phyloP scores from a whole-genome alignment of 2,797 vertebrate genomes.

The Lepilemur ruficaudatus region DNA sequence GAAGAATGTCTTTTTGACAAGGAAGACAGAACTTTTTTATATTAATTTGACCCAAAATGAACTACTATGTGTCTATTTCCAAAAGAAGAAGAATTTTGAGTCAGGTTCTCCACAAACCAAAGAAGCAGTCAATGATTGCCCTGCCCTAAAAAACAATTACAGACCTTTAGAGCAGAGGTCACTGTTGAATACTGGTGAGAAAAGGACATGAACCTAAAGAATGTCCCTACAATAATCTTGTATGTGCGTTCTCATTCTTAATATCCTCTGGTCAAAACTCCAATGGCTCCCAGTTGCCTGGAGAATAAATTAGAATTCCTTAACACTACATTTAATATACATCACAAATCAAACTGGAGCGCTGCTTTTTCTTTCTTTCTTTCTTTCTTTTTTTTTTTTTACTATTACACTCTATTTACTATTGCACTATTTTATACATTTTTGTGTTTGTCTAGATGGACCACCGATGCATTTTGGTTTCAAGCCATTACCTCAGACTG shows the following conservation, averaged over 20 bases:
- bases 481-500: background rate
- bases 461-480: background rate
- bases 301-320: background rate
- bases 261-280: background rate
- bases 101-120: background rate
- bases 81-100: background rate
- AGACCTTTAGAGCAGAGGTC: background rate
- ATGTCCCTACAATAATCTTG: background rate
- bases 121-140: background rate
- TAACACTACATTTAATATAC: background rate
- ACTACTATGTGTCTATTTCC: background rate
- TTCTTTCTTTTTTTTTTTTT: background rate
- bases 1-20: background rate
- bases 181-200: background rate
- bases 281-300: background rate
- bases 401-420: background rate
- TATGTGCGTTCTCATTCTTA: background rate
- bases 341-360: background rate
- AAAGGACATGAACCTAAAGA: background rate
- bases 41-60: background rate
- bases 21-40: background rate
- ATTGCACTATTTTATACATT: no score
- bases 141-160: background rate
- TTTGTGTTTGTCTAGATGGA: background rate
- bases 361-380: background rate